Evolutionary conservation across 2,113 vertebrate genomes (phyloP).

Genomic region (Scytalopus superciliaris): DNA sequence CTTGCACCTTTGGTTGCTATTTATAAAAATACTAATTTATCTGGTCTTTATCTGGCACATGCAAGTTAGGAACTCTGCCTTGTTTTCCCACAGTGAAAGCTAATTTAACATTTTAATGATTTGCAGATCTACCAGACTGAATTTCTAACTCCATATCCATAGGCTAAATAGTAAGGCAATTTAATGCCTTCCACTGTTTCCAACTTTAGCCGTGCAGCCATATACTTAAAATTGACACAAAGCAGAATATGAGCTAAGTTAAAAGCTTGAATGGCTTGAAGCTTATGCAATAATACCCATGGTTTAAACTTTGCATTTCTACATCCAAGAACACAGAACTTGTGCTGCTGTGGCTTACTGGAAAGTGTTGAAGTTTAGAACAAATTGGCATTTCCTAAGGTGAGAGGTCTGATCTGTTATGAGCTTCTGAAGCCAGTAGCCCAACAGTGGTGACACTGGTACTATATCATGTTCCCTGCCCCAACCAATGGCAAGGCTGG

Average conservation of each 20-base stretch:
- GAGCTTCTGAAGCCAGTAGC: not conserved
- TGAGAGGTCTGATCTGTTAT: not conserved
- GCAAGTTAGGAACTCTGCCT: not conserved
- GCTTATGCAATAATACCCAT: not conserved
- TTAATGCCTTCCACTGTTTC: not conserved
- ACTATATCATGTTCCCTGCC: not conserved
- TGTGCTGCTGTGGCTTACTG: not conserved
- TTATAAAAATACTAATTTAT: not conserved
- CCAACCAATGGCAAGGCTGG: not conserved
- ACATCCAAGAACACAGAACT: not conserved
- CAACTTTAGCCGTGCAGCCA: not conserved
- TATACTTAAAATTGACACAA: not conserved
- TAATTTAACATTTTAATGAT: not conserved
- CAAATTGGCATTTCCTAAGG: accelerated
- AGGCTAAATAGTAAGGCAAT: not conserved
- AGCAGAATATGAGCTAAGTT: not conserved
- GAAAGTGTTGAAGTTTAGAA: not conserved
- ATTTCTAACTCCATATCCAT: not conserved
- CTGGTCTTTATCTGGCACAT: not conserved
- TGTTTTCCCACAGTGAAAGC: not conserved
- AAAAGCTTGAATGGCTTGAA: constrained; percentile 11
- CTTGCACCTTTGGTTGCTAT: not conserved
- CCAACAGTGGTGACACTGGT: not conserved
- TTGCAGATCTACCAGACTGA: not conserved
- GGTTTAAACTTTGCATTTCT: not conserved